A percentile compares a stretch with the other conserved stretches of the same genome.
Evolutionary conservation across 1,140 invertebrate species (phyloP).

Genomic region (Littorina saxatilis): DNA sequence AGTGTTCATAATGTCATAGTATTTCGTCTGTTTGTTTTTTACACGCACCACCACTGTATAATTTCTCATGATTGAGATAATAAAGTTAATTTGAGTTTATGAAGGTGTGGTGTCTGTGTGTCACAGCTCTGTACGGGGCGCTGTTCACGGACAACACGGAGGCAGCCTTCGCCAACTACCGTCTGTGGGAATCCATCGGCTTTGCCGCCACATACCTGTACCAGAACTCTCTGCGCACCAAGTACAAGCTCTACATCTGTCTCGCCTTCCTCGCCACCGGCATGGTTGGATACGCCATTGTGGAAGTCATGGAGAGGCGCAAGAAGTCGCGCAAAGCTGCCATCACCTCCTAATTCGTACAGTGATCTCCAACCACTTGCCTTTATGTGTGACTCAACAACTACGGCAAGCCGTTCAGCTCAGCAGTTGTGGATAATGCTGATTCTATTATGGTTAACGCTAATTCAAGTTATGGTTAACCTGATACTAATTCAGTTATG

Average conservation of each 20-base stretch:
- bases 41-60: no score
- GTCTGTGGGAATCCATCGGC: slow-evolving; percentile 90
- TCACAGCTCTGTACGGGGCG: slow-evolving; percentile 91
- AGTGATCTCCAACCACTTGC: background rate
- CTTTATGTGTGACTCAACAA: background rate
- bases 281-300: slow-evolving; percentile 87
- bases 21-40: no score
- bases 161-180: slow-evolving; percentile 97
- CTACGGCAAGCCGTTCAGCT: background rate
- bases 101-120: no score
- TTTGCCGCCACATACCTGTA: slow-evolving; percentile 93
- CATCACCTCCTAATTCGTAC: background rate
- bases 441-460: background rate
- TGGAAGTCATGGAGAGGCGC: slow-evolving; percentile 81
- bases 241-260: slow-evolving; percentile 92
- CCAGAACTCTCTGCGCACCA: slow-evolving; percentile 87
- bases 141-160: slow-evolving; percentile 92
- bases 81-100: no score
- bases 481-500: no score
- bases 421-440: background rate
- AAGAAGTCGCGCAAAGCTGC: slow-evolving; percentile 22
- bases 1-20: no score
- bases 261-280: slow-evolving; percentile 86
- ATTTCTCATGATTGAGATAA: no score
- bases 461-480: background rate